A percentile compares a stretch with the other conserved stretches of the same genome.
Evolutionary conservation across 2,888 invertebrate genomes (phyloP).

Genomic region (Drosophila melanosoma): DNA sequence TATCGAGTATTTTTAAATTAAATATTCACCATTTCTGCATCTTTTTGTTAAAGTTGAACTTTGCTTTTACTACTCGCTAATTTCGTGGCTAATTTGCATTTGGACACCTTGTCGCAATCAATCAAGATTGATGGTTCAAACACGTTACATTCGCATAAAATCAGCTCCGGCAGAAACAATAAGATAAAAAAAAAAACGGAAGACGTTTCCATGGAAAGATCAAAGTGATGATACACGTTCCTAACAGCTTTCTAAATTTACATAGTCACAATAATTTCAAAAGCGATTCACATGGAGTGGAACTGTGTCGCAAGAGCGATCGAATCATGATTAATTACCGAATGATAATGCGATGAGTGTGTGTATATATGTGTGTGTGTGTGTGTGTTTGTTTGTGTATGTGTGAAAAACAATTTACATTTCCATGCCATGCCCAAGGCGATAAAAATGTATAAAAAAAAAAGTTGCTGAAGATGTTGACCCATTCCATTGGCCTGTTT

Average conservation of each 20-base stretch:
- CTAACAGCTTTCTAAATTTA: constrained; percentile 82
- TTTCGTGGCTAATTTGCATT: constrained; percentile 5
- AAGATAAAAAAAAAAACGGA: not conserved
- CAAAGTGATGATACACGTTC: constrained; percentile 53
- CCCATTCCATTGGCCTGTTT: constrained; percentile 68
- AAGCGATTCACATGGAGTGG: constrained; percentile 29
- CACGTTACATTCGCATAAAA: constrained; percentile 14
- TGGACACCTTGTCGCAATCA: constrained; percentile 14
- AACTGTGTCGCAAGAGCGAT: constrained; percentile 67
- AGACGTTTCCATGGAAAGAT: constrained; percentile 28
- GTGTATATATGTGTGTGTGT: too few relatives aligned
- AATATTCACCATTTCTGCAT: not conserved
- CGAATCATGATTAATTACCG: constrained; percentile 51
- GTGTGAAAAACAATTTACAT: constrained; percentile 63
- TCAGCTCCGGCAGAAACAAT: not conserved
- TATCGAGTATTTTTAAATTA: not conserved
- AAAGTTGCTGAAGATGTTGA: constrained; percentile 33
- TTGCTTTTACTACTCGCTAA: not conserved
- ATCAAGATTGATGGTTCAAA: not conserved
- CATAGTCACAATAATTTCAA: constrained; percentile 73
- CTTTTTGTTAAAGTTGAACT: not conserved
- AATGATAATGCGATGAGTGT: not conserved
- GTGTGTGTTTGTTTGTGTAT: constrained; percentile 3
- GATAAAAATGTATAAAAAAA: not conserved
- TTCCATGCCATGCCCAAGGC: constrained; percentile 26